phyloP scores from a whole-genome alignment of 2,797 vertebrate genomes.

The Mustela erminea region DNA sequence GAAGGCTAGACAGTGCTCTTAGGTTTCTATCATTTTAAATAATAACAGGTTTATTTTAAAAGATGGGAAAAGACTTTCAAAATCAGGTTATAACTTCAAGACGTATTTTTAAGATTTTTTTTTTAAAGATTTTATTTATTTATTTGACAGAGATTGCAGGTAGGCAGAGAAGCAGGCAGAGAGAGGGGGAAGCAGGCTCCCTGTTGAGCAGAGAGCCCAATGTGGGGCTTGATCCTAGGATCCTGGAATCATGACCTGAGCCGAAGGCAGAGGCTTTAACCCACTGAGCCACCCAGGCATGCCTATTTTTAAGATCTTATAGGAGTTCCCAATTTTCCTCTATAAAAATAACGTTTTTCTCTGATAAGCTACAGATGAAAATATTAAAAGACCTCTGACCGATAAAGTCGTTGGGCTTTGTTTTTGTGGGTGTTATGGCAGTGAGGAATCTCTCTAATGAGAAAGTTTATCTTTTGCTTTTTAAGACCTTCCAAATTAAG shows the following conservation, averaged over 20 bases:
- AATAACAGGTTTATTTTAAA: conserved; percentile 37
- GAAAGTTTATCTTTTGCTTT: conserved; percentile 61
- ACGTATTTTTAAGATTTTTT: background rate
- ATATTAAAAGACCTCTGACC: background rate
- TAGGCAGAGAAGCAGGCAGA: too few relatives aligned
- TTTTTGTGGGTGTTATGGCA: conserved; percentile 36
- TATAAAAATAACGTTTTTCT: background rate
- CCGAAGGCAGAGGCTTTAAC: too few relatives aligned
- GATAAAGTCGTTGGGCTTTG: background rate
- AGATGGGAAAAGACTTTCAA: background rate
- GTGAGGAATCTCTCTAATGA: background rate
- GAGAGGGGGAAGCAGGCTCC: too few relatives aligned
- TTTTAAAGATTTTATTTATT: too few relatives aligned
- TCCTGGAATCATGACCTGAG: too few relatives aligned
- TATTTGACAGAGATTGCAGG: too few relatives aligned
- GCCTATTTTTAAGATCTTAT: background rate
- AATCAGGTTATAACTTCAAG: background rate
- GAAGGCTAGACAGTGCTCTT: background rate
- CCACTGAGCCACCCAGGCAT: too few relatives aligned
- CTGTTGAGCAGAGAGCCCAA: too few relatives aligned
- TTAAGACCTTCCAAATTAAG: conserved; percentile 52
- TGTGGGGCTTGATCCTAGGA: too few relatives aligned
- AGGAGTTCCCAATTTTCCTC: background rate
- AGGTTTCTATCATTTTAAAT: conserved; percentile 42
- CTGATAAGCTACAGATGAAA: conserved; percentile 16